Evolutionary conservation across 1,140 invertebrate genomes (phyloP), one percentile per base, ranked within the genome.

Genomic region (Arion vulgaris): DNA sequence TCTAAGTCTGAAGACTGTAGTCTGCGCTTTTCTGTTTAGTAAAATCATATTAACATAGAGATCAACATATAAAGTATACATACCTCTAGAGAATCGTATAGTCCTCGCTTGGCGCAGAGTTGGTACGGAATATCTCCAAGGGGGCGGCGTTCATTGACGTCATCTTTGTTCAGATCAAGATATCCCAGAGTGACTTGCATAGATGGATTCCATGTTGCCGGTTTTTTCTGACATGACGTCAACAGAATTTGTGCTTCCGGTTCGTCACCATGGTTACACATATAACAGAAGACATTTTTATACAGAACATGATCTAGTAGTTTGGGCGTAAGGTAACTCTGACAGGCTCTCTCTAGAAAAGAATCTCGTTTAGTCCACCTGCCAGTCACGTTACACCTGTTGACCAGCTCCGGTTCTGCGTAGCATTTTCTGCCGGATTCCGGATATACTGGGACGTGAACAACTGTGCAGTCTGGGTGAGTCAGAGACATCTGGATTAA

Each of bases 231-330:
- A 23, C 74, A 76, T 19, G 45, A 28, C 2, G 36, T 76, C 74
- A 76, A 34, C 32, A 32, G 36, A 26, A 51, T 49, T 34, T 76
- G 74, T 1, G 32, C 32, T n/a, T 51, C 32, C 1, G 76, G 36
- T 34, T 66, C 41, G 36, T 79, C 76, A 17, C 49, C 57, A 38
- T 79, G 34, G 76, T 79, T 79, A 66, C 76, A 79, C 53, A 66
- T 36, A 32, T 26, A 79, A 66, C 76, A 79, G 32, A 79, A 79
- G 17, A 79, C 76, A 41, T 79, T 79, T 68, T 79, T 62, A n/a
- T 79, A 79, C 34, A 66, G 9, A 9, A 45, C 17, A 0, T 53
- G 34, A 4, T 41, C 76, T 15, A 68, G n/a, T 1, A 68, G 4
- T 36, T 79, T 79, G 0, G 76, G 76, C 19, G 76, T 79, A 1